Evolutionary conservation across 2,797 vertebrate species (phyloP), one percentile per base, ranked within the genome.

Genomic region (Parauchenoglanis punctatus): DNA sequence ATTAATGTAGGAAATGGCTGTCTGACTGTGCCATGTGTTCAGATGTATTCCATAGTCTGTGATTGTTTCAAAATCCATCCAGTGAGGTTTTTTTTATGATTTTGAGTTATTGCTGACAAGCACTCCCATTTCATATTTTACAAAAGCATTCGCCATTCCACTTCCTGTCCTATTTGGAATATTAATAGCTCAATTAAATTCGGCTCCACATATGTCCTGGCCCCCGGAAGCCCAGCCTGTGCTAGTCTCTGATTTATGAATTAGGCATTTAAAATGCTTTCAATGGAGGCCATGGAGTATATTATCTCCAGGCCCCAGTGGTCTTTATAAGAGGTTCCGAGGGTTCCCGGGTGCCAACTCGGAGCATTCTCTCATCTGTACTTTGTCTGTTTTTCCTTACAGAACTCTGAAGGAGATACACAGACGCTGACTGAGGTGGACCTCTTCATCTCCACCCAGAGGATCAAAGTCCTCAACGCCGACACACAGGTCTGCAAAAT

Each of bases 391-490:
- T 28, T 90, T 28, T 90, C 61, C 86, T 87, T 82, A 81, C 92
- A 99, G 98, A 98, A 94, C 83, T 95, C 97, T 2, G 99, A 99
- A 63, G 98, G 97, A 81, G 98, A 99, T 0, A 92, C 96, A 58
- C 97, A 98, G 93, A 97, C 96, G 0, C 95, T 99, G 93, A 99
- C 98, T 0, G 99, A 99, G 94, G 99, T 99, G 10, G 99, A 99
- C 93, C 96, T 99, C 83, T 99, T 99, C 94, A 99, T 99, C 93
- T 99, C 99, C 88, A 99, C 99, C 7, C 99, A 99, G 94, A 97
- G 99, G 94, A 99, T 99, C 94, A 99, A 99, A 95, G 98, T 99
- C 90, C 95, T 99, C 91, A 99, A 99, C 58, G 99, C 98, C 49
- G 98, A 99, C 94, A 97, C 99, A 1, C 99, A 99, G 97, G 99